Evolutionary conservation across 2,113 vertebrate genomes (phyloP).

Genomic region (Danionella cerebrum): DNA sequence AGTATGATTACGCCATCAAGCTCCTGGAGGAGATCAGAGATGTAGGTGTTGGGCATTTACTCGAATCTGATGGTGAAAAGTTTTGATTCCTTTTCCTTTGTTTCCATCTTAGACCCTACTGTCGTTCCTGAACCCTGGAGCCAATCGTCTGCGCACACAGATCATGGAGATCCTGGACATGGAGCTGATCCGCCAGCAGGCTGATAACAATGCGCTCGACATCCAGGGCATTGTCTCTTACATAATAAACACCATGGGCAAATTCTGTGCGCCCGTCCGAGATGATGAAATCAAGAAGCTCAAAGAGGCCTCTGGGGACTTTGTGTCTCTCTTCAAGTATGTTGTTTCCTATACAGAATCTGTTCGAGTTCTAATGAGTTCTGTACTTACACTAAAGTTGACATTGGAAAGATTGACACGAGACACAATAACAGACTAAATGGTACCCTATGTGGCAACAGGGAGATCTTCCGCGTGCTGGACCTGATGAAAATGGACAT

Average conservation of each 20-base stretch:
- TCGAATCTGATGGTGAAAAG: background rate
- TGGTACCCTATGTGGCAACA: constrained; percentile 44
- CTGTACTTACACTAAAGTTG: too few species aligned
- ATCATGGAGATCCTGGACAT: constrained; percentile 87
- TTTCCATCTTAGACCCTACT: constrained; percentile 70
- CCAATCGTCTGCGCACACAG: constrained; percentile 81
- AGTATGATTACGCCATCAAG: constrained; percentile 80
- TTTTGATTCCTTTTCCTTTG: background rate
- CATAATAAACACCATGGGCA: constrained; percentile 84
- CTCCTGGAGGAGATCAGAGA: constrained; percentile 89
- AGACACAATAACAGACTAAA: background rate
- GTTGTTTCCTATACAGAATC: background rate
- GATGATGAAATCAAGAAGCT: constrained; percentile 81
- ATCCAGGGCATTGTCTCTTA: constrained; percentile 81
- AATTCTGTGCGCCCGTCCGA: constrained; percentile 80
- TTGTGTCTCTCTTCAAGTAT: constrained; percentile 56
- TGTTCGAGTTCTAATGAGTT: background rate
- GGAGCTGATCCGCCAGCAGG: constrained; percentile 86
- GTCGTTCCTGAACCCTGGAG: constrained; percentile 83
- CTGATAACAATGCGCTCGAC: constrained; percentile 79
- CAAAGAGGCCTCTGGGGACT: constrained; percentile 65
- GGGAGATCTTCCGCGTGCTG: constrained; percentile 87
- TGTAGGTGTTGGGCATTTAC: constrained; percentile 55
- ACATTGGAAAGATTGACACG: background rate
- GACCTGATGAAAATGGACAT: constrained; percentile 88